Base-by-base conservation (phyloP, 1,140 invertebrate species). In the Hirudo medicinalis region DNA sequence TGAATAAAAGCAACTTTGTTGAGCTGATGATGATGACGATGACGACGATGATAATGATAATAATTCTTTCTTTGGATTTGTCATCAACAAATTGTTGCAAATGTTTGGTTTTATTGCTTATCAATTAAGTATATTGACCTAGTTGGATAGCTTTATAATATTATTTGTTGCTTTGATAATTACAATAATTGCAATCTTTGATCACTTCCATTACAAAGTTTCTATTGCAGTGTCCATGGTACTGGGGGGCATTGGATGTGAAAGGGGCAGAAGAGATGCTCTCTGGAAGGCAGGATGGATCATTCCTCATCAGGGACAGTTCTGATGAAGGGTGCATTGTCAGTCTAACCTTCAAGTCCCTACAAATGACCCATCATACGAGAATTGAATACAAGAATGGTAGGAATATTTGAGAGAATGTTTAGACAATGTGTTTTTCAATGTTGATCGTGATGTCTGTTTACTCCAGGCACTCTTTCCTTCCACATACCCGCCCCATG, bases 311-410 rank as follows among this genome's bases (percentile, higher is more conserved):
- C n/a, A 86, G 94, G 74, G 94, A 97, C 81, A 94, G 91, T 78
- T 95, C 92, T 75, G 93, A 97, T 82, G 90, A 95, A 82, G 91
- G 93, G 83, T 97, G 97, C 82, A 94, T 98, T 77, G 95, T 97
- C 82, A 95, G 92, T 71, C 83, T 98, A 67, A 95, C 92, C 54
- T 97, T 97, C 83, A 94, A 94, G 83, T 85, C 94, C 71, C 92
- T 94, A 83, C 89, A 89, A 76, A 89, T 89, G 76, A 89, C 97
- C 70, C 86, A 93, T 74, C 94, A 97, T 82, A 93, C 95, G 60
- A 87, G 94, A 76, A 97, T 98, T 79, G 94, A 97, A 83, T 92
- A 96, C 82, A 91, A 94, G 85, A 92, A 97, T 86, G 92, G 93
- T 95, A 85, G 29, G 72, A 36, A 49, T 49, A 49, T 49, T 49